Conservation (phyloP, 1,140 invertebrate genomes). For the Drosophila aff. region DNA sequence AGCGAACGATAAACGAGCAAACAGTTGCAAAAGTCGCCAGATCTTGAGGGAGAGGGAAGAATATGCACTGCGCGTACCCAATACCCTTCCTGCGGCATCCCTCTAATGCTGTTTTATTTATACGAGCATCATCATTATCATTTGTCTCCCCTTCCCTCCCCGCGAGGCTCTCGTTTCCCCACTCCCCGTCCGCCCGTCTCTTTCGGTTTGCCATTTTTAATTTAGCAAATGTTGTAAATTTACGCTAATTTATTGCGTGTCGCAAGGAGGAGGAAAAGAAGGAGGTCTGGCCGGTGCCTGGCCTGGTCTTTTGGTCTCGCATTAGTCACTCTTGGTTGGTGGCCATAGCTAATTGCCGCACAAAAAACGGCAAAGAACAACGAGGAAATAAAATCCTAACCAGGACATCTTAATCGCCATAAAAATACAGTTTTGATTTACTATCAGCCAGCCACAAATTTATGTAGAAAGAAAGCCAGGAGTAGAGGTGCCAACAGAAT, state of each 20-base stretch:
- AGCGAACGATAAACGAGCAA: slow-evolving; percentile 81
- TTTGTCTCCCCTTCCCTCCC: slow-evolving; percentile 10
- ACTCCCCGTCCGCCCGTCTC: neutral
- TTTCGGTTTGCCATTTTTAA: slow-evolving; percentile 75
- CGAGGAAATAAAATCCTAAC: slow-evolving; percentile 38
- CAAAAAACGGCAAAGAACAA: slow-evolving; percentile 6
- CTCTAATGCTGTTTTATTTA: slow-evolving; percentile 65
- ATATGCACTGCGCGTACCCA: slow-evolving; percentile 3
- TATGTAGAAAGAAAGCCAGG: slow-evolving; percentile 2
- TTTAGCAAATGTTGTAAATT: slow-evolving; percentile 84
- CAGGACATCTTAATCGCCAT: slow-evolving; percentile 74
- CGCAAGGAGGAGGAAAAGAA: slow-evolving; percentile 32
- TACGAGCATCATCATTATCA: slow-evolving; percentile 60
- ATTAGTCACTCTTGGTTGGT: slow-evolving; percentile 63
- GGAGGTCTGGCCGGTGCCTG: slow-evolving; percentile 9
- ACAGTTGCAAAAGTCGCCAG: slow-evolving; percentile 64
- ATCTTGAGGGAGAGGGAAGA: slow-evolving; percentile 25
- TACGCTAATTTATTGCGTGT: slow-evolving; percentile 83
- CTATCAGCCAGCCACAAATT: slow-evolving; percentile 30
- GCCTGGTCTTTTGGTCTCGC: slow-evolving; percentile 25
- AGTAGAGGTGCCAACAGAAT: slow-evolving; percentile 68
- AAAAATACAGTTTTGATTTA: slow-evolving; percentile 79
- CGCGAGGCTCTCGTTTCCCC: neutral
- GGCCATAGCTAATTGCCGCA: slow-evolving; percentile 56
- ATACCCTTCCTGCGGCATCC: slow-evolving; percentile 55